Evolutionary conservation across 2,113 vertebrate genomes (phyloP), one percentile per base, ranked within the genome.

Genomic region (Microtus ochrogaster): DNA sequence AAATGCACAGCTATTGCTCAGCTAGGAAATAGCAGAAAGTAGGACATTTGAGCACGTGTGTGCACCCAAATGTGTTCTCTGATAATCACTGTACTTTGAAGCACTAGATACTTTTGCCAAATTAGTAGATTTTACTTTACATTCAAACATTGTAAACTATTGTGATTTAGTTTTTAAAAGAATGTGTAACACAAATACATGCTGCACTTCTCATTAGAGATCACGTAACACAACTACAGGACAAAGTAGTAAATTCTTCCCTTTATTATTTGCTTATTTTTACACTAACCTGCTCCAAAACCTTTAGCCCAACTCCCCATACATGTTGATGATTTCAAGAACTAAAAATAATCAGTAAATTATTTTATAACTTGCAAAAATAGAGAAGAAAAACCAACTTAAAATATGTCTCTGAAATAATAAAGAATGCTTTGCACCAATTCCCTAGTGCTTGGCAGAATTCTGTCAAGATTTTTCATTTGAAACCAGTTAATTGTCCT

Each of bases 11-110:
- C 47, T 92, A 70, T 63, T 91, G 47, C 74, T 97, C 49, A 92
- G 36, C 66, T 91, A 82, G 41, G 21, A 96, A 97, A 85, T 93
- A 97, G 90, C 93, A 41, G 30, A 96, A 95, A 97, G 88, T 95
- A 97, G 95, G 96, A 72, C 94, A 94, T 86, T 94, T 72, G 49
- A 94, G 33, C 4, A 30, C 22, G 19, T 61, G 70, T 77, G 63
- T 58, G 22, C 58, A 47, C 41, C 55, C 28, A 28, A 86, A 58
- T 87, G 26, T 89, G 72, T 76, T 76, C 90, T 95, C 93, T 89
- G 63, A 44, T 52, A 76, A 96, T 33, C 70, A 70, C 41, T 92
- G 12, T 39, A 81, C 44, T 94, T 30, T 88, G 61, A 89, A 49
- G 86, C 28, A 76, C 1, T 84, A 49, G 36, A 41, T 6, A 0